Conservation (phyloP, 2,888 invertebrate genomes). For the Nephrotoma appendiculata region DNA sequence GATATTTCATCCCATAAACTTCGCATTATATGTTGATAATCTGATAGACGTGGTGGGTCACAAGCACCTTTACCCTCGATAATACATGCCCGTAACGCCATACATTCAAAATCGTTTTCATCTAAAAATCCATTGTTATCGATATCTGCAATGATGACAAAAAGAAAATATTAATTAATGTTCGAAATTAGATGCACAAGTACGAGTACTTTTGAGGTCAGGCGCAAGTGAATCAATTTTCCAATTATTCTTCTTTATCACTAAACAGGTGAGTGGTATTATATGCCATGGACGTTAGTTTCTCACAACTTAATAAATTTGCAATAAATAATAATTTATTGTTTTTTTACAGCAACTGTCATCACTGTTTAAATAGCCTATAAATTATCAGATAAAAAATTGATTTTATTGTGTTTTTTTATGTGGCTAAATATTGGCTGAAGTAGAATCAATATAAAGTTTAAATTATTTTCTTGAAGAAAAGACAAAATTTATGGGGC, state of each 20-base stretch:
- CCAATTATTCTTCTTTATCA: not conserved
- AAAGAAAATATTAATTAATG: not conserved
- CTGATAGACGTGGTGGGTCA: conserved; percentile 51
- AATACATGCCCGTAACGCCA: conserved; percentile 65
- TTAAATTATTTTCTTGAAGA: too few relatives aligned
- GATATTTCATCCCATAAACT: conserved; percentile 78
- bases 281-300: too few relatives aligned
- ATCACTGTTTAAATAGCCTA: too few relatives aligned
- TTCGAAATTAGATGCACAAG: not conserved
- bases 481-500: too few relatives aligned
- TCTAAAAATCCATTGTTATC: conserved; percentile 75
- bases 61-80: conserved; percentile 74
- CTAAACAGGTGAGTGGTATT: too few relatives aligned
- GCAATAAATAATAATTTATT: too few relatives aligned
- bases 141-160: conserved; percentile 41
- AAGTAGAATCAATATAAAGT: too few relatives aligned
- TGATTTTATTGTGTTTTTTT: too few relatives aligned
- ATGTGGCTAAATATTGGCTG: too few relatives aligned
- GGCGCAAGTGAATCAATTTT: not conserved
- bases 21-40: conserved; percentile 69
- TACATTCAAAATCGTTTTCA: conserved; percentile 68
- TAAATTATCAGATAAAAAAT: too few relatives aligned
- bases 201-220: not conserved
- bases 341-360: too few relatives aligned
- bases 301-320: too few relatives aligned